Evolutionary conservation across 2,888 invertebrate genomes (phyloP).

Genomic region (Pogonocherus hispidulus): DNA sequence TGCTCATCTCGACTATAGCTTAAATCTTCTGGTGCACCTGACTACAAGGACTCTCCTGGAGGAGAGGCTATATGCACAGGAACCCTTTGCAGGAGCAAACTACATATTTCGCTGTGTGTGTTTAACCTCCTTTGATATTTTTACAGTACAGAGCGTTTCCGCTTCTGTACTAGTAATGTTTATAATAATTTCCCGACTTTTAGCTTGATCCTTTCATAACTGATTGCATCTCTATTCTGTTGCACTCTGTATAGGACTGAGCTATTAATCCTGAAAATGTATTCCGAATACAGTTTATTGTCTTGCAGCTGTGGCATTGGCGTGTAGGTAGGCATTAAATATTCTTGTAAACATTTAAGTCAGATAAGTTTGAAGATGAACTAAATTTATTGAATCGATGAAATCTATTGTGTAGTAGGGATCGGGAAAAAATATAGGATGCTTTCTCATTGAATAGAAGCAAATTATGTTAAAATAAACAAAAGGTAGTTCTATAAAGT

Average conservation of each 20-base stretch:
- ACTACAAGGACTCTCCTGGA: too few relatives aligned
- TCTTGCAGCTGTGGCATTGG: neutral
- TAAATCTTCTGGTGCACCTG: too few relatives aligned
- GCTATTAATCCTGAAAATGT: neutral
- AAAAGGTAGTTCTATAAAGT: slow-evolving; percentile 49
- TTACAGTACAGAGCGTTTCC: too few relatives aligned
- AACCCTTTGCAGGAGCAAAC: too few relatives aligned
- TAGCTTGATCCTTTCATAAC: too few relatives aligned
- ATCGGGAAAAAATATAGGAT: slow-evolving; percentile 40
- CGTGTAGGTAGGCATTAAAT: slow-evolving; percentile 45
- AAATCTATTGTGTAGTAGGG: slow-evolving; percentile 42
- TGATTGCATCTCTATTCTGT: too few relatives aligned
- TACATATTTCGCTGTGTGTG: too few relatives aligned
- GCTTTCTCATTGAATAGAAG: slow-evolving; percentile 50
- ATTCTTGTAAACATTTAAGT: slow-evolving; percentile 44
- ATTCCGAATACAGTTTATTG: neutral
- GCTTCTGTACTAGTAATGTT: too few relatives aligned
- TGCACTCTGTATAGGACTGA: neutral
- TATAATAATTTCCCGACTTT: too few relatives aligned
- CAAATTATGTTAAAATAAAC: slow-evolving; percentile 54
- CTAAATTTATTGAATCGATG: slow-evolving; percentile 48
- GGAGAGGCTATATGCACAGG: too few relatives aligned
- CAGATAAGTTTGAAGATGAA: slow-evolving; percentile 45
- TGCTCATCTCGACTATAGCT: too few relatives aligned
- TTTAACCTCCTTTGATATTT: too few relatives aligned